These are phyloP conservation scores for Campoplex nolae DNA, from an alignment of 2,888 invertebrate species.

Conservation along the genomic window DNA sequence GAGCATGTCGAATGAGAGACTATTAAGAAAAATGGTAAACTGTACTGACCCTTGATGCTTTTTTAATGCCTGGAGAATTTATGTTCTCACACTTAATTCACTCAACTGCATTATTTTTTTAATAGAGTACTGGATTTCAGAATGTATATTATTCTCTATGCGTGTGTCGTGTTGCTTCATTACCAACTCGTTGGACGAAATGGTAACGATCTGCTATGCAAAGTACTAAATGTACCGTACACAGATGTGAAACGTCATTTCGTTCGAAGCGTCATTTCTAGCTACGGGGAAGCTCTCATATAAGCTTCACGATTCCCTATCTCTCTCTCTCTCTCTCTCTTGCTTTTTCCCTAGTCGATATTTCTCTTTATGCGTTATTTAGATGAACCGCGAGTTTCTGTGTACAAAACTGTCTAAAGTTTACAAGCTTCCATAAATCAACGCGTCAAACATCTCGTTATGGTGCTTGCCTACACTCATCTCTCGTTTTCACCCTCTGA, in stretches of 20 bases:
- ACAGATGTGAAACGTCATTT: conserved; percentile 25
- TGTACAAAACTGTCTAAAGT: conserved; percentile 78
- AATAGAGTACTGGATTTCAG: neutral
- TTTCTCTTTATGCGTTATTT: conserved; percentile 47
- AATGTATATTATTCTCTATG: neutral
- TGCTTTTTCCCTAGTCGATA: conserved; percentile 31
- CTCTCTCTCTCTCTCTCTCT: conserved; percentile 27
- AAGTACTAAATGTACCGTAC: conserved; percentile 17
- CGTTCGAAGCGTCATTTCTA: conserved; percentile 32
- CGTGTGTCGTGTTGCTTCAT: neutral
- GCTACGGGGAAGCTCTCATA: conserved; percentile 3
- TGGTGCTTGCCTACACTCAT: conserved; percentile 43
- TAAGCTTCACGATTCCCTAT: conserved; percentile 22
- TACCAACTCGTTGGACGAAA: neutral
- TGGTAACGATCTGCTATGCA: conserved; percentile 1
- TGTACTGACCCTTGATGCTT: neutral
- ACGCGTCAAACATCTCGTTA: conserved; percentile 68
- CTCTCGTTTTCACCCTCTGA: conserved; percentile 31
- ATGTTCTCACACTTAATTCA: neutral
- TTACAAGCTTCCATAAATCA: conserved; percentile 81
- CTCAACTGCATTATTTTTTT: neutral
- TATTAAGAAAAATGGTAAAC: neutral
- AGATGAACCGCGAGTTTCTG: conserved; percentile 72
- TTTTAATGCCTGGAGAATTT: neutral
- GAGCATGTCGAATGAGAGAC: neutral